A percentile compares a stretch with the other conserved stretches of the same genome.
These are phyloP conservation scores for Numenius arquata DNA, from an alignment of 2,113 vertebrate species.

Conservation along the genomic window DNA sequence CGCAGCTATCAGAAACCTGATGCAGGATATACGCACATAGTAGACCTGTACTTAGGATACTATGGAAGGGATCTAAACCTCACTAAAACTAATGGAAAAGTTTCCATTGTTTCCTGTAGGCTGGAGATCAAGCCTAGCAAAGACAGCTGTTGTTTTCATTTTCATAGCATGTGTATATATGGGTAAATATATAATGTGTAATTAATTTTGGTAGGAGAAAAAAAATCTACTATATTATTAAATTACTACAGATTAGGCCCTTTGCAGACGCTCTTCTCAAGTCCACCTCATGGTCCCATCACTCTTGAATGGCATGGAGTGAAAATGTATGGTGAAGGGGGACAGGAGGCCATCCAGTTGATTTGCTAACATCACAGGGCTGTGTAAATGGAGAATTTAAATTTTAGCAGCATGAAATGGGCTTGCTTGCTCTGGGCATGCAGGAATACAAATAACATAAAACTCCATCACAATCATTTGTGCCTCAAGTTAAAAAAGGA, in stretches of 20 bases:
- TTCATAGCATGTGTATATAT: neutral
- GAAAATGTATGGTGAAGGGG: neutral
- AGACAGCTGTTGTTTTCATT: neutral
- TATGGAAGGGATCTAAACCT: neutral
- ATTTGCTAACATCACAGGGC: neutral
- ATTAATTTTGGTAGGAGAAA: neutral
- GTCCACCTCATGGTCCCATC: neutral
- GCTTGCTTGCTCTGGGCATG: neutral
- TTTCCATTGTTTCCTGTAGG: neutral
- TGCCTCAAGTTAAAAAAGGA: neutral
- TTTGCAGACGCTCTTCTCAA: neutral
- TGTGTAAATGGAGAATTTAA: neutral
- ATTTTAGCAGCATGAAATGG: neutral
- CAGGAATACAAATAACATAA: neutral
- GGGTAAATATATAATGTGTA: neutral
- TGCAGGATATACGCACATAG: accelerated
- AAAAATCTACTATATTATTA: neutral
- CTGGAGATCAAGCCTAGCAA: neutral
- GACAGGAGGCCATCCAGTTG: neutral
- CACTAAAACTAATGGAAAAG: neutral
- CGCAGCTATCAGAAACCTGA: neutral
- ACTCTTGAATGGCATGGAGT: neutral
- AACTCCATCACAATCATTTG: neutral
- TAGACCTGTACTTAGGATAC: neutral
- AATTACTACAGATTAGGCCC: neutral